Evolutionary conservation across 2,113 vertebrate species (phyloP).

Genomic region (Gnathonemus longibarbis): DNA sequence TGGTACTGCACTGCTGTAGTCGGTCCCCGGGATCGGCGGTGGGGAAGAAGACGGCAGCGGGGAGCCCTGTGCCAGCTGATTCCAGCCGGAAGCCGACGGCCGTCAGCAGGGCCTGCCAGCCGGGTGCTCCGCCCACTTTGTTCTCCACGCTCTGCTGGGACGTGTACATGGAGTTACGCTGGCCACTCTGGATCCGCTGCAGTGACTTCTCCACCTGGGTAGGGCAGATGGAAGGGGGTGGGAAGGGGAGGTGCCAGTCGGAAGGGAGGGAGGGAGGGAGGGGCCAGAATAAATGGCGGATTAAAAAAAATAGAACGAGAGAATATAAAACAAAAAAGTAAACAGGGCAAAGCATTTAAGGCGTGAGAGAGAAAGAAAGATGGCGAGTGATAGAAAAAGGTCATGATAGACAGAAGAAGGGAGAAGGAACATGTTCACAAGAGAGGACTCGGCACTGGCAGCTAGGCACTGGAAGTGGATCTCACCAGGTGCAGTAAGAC

Average conservation of each 20-base stretch:
- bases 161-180: constrained; percentile 94
- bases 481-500: constrained; percentile 89
- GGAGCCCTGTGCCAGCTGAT: constrained; percentile 75
- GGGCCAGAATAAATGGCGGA: not conserved
- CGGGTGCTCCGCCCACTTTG: constrained; percentile 84
- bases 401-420: not conserved
- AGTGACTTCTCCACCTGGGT: constrained; percentile 90
- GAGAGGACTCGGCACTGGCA: not conserved
- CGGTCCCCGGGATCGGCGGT: constrained; percentile 83
- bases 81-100: constrained; percentile 89
- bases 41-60: constrained; percentile 88
- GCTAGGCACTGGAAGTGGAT: not conserved
- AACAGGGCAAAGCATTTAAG: not conserved
- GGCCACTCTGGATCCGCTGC: constrained; percentile 91
- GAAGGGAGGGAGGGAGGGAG: not conserved
- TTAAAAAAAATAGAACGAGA: not conserved
- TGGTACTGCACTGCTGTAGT: constrained; percentile 89
- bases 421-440: not conserved
- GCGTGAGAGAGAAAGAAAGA: not conserved
- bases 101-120: constrained; percentile 90
- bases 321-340: not conserved
- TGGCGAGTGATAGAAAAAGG: not conserved
- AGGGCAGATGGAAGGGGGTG: not conserved
- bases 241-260: not conserved
- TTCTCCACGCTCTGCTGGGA: constrained; percentile 97